These are phyloP conservation scores for Clarias pachynema DNA, from an alignment of 2,797 vertebrate genomes.

Conservation along the genomic window DNA sequence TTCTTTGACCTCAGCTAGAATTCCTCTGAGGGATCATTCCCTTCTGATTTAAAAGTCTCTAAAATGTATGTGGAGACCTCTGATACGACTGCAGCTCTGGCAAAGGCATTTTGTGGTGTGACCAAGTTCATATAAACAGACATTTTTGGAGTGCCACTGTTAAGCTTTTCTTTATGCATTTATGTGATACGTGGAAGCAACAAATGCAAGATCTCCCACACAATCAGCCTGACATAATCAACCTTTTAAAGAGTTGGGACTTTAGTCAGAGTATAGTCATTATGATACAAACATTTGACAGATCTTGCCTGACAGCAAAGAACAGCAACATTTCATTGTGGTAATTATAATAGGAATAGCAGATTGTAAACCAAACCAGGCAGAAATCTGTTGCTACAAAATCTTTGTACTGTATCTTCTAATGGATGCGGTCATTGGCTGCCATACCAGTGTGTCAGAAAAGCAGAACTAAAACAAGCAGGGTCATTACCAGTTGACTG, in stretches of 20 bases:
- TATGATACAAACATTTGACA: background rate
- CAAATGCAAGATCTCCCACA: constrained; percentile 67
- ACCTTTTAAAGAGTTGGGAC: background rate
- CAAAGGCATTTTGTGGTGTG: no score
- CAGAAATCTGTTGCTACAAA: background rate
- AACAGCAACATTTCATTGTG: background rate
- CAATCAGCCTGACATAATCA: constrained; percentile 58
- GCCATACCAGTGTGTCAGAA: background rate
- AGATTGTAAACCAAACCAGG: background rate
- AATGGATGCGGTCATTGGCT: background rate
- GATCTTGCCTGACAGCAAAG: background rate
- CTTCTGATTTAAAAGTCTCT: no score
- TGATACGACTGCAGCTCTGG: no score
- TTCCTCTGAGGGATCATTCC: no score
- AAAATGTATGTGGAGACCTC: no score
- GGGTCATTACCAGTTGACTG: constrained; percentile 1
- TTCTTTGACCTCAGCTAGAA: no score
- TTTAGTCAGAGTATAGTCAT: background rate
- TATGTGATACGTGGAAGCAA: constrained; percentile 64
- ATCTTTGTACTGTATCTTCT: background rate
- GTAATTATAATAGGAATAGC: background rate
- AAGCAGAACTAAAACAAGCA: background rate
- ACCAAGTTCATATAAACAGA: no score
- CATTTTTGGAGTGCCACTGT: no score
- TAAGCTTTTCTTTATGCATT: constrained; percentile 60